Evolutionary conservation across 2,888 invertebrate genomes (phyloP).

Genomic region (Drosophila mulleri): DNA sequence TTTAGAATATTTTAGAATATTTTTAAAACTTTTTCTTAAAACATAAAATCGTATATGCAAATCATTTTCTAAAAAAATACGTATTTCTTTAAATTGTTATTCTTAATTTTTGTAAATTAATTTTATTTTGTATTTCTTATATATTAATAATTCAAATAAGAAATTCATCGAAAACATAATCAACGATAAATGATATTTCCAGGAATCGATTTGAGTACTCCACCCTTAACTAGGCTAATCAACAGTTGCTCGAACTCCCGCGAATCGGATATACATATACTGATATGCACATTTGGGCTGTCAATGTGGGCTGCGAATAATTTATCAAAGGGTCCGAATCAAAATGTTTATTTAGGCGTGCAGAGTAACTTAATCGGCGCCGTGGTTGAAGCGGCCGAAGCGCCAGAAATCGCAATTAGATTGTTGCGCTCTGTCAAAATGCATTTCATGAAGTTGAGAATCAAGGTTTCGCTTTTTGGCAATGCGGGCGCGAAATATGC

Average conservation of each 20-base stretch:
- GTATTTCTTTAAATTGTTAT: too few relatives aligned
- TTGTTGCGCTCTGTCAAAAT: conserved; percentile 67
- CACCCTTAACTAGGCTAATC: conserved; percentile 10
- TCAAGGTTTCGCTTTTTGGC: conserved; percentile 9
- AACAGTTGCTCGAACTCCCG: conserved; percentile 55
- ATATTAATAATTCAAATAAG: too few relatives aligned
- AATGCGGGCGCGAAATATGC: conserved; percentile 75
- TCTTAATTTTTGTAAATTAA: too few relatives aligned
- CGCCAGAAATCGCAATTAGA: conserved; percentile 68
- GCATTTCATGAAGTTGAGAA: conserved; percentile 65
- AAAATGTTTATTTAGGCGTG: conserved; percentile 66
- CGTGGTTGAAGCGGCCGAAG: background rate
- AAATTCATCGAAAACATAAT: background rate
- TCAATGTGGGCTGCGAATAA: conserved; percentile 58
- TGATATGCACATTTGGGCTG: conserved; percentile 39
- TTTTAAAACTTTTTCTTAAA: too few relatives aligned
- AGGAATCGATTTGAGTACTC: background rate
- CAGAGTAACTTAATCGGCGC: conserved; percentile 61
- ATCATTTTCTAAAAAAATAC: too few relatives aligned
- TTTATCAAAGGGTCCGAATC: conserved; percentile 59
- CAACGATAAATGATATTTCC: background rate
- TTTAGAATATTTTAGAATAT: too few relatives aligned
- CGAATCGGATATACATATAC: background rate
- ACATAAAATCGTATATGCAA: too few relatives aligned
- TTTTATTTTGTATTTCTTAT: too few relatives aligned